Conservation (phyloP, 1,140 invertebrate genomes). For the Drosophila paulistorum region DNA sequence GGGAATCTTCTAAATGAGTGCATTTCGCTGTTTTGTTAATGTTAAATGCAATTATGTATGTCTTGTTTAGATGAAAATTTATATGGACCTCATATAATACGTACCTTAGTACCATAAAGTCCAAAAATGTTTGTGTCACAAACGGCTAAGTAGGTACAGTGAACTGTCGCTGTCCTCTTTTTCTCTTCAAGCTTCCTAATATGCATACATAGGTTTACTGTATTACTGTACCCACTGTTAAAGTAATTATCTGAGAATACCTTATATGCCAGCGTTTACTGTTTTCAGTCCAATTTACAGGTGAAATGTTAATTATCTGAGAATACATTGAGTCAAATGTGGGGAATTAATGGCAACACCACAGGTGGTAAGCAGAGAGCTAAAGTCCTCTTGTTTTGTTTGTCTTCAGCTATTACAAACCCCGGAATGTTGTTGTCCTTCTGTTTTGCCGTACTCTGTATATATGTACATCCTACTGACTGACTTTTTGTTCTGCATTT, state of each 20-base stretch:
- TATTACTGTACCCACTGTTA: too few relatives aligned
- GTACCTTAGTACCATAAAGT: background rate
- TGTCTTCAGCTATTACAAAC: constrained; percentile 45
- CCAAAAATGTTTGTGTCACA: background rate
- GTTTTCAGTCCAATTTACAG: constrained; percentile 30
- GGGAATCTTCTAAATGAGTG: constrained; percentile 44
- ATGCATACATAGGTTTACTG: too few relatives aligned
- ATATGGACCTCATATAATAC: background rate
- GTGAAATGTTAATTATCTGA: constrained; percentile 68
- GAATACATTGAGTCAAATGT: constrained; percentile 40
- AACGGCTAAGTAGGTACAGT: background rate
- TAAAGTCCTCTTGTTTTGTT: constrained; percentile 21
- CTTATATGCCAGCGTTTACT: constrained; percentile 5
- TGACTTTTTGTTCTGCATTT: constrained; percentile 50
- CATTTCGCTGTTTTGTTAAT: constrained; percentile 56
- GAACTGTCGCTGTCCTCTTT: background rate
- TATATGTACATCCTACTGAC: background rate
- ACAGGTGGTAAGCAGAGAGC: constrained; percentile 32
- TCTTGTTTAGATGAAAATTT: constrained; percentile 16
- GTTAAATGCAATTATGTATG: constrained; percentile 54
- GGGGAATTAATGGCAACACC: constrained; percentile 35
- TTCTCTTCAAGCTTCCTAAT: too few relatives aligned
- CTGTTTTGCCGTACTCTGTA: background rate
- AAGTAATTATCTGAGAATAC: constrained; percentile 65
- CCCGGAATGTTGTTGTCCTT: constrained; percentile 23